Conservation (phyloP, 2,113 vertebrate genomes). For the Lucifuga dentata region DNA sequence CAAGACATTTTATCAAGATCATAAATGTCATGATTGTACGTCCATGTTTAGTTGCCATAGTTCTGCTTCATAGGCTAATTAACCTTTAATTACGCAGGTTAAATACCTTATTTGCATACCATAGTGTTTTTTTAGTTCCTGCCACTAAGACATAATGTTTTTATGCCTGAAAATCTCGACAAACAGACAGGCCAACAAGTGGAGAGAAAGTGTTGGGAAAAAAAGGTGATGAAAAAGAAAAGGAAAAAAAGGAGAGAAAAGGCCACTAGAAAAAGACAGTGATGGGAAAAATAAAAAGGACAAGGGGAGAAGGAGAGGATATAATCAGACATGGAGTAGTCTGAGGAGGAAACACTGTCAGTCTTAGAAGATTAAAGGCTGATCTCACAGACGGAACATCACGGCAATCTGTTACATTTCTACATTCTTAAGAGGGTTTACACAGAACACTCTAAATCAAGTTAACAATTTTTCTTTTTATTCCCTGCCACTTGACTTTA, state of each 20-base stretch:
- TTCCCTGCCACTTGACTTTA: constrained; percentile 44
- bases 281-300: background rate
- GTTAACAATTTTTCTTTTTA: constrained; percentile 16
- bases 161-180: too few relatives aligned
- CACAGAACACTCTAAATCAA: constrained; percentile 36
- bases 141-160: too few relatives aligned
- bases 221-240: background rate
- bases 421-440: constrained; percentile 6
- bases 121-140: too few relatives aligned
- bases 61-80: too few relatives aligned
- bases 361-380: background rate
- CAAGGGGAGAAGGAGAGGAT: background rate
- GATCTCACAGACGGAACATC: background rate
- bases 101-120: too few relatives aligned
- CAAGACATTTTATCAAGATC: too few relatives aligned
- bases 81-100: too few relatives aligned
- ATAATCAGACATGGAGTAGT: background rate
- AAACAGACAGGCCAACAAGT: too few relatives aligned
- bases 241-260: background rate
- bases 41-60: too few relatives aligned
- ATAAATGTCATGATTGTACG: too few relatives aligned
- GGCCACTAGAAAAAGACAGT: background rate
- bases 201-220: too few relatives aligned
- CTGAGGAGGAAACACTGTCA: background rate
- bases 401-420: constrained; percentile 16